A percentile compares a stretch with the other conserved stretches of the same genome.
phyloP scores from a whole-genome alignment of 2,888 invertebrate genomes.

The Apamea anceps region DNA sequence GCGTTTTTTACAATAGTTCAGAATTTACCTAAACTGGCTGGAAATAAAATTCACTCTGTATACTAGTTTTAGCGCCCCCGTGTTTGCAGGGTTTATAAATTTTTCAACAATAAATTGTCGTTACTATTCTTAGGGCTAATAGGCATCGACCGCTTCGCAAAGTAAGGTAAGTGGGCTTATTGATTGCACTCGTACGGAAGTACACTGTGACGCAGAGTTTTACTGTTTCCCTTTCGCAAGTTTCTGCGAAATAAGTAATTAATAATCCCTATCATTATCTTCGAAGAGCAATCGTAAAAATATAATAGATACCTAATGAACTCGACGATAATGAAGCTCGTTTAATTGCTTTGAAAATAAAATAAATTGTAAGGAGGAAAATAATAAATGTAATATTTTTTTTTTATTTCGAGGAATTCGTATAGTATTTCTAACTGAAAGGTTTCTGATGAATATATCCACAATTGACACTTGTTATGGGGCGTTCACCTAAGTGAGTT shows the following conservation, averaged over 20 bases:
- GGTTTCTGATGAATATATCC: neutral
- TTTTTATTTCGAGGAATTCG: neutral
- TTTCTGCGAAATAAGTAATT: neutral
- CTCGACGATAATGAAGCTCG: neutral
- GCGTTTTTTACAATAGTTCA: neutral
- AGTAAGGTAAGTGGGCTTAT: conserved; percentile 14
- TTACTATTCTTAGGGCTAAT: conserved; percentile 25
- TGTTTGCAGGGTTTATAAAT: conserved; percentile 18
- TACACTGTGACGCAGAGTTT: neutral
- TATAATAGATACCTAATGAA: neutral
- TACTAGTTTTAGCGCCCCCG: neutral
- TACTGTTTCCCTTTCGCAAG: neutral
- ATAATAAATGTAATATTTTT: conserved; percentile 7
- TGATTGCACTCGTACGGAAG: conserved; percentile 6
- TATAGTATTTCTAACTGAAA: conserved; percentile 8
- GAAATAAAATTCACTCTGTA: neutral
- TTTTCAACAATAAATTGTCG: conserved; percentile 9
- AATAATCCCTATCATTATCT: neutral
- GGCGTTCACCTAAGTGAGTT: neutral
- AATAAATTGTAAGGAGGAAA: neutral
- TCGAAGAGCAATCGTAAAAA: neutral
- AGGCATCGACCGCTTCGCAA: conserved; percentile 12
- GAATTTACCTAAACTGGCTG: neutral
- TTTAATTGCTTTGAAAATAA: neutral
- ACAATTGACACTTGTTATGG: neutral